Conservation (phyloP, 2,888 invertebrate genomes). For the Thumatha senex region DNA sequence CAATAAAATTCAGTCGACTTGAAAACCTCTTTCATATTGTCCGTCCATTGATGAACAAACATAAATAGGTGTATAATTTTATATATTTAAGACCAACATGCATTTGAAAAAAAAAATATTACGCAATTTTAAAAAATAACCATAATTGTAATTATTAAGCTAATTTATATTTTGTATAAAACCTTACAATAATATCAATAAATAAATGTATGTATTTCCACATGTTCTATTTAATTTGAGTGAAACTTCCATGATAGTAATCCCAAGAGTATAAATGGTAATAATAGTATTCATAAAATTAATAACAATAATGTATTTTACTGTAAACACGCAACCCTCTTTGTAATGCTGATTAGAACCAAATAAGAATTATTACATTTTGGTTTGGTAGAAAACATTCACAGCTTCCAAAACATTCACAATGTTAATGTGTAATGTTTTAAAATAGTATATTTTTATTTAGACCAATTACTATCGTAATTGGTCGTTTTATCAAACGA, state of each 20-base stretch:
- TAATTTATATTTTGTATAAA: conserved; percentile 11
- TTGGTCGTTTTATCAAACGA: no score
- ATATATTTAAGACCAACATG: no score
- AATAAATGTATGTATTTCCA: neutral
- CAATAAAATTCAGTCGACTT: no score
- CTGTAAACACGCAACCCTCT: no score
- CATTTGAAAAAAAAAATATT: conserved; percentile 24
- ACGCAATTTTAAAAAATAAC: conserved; percentile 25
- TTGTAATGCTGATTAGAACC: no score
- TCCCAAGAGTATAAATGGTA: neutral
- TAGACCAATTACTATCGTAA: neutral
- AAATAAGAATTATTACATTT: no score
- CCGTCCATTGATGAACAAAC: no score
- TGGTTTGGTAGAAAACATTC: no score
- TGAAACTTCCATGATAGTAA: neutral
- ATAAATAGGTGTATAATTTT: no score
- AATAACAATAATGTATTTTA: neutral
- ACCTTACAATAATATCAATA: conserved; percentile 13
- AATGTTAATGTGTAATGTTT: no score
- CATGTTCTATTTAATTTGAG: neutral
- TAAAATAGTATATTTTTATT: neutral
- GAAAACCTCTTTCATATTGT: no score
- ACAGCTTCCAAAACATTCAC: no score
- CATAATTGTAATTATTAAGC: conserved; percentile 24
- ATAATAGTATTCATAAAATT: neutral